phyloP scores from a whole-genome alignment of 2,113 vertebrate species.

The Theropithecus gelada region DNA sequence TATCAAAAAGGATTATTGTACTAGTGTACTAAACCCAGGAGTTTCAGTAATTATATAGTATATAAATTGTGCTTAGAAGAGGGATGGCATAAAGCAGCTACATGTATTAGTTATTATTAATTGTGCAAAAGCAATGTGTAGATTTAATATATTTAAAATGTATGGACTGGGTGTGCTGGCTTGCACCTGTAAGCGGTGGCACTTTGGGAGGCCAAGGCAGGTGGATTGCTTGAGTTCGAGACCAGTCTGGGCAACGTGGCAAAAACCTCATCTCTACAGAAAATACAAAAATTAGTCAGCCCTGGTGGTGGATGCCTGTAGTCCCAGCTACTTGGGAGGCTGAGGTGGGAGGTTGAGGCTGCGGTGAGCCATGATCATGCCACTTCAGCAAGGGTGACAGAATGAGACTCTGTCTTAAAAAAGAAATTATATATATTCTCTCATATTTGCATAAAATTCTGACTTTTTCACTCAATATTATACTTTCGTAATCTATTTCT shows the following conservation, averaged over 20 bases:
- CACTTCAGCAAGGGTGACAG: too few species aligned
- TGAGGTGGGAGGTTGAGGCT: too few species aligned
- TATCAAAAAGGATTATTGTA: not conserved
- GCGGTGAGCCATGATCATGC: too few species aligned
- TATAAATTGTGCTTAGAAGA: not conserved
- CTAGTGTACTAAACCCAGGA: not conserved
- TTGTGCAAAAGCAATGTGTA: not conserved
- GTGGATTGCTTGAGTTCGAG: too few species aligned
- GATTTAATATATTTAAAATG: not conserved
- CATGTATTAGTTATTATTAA: not conserved
- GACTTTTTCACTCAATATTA: not conserved
- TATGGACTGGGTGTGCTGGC: not conserved
- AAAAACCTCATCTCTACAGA: too few species aligned
- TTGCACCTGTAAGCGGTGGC: too few species aligned
- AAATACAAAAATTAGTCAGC: too few species aligned
- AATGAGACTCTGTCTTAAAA: too few species aligned
- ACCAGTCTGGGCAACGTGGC: too few species aligned
- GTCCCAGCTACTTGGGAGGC: too few species aligned
- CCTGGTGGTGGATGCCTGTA: too few species aligned
- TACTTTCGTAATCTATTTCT: not conserved
- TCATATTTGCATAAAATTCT: not conserved
- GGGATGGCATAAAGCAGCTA: not conserved
- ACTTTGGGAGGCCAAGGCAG: too few species aligned
- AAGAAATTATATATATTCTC: not conserved
- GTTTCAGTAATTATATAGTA: not conserved